Evolutionary conservation across 2,888 invertebrate genomes (phyloP).

Genomic region (Protodeltote pygarga): DNA sequence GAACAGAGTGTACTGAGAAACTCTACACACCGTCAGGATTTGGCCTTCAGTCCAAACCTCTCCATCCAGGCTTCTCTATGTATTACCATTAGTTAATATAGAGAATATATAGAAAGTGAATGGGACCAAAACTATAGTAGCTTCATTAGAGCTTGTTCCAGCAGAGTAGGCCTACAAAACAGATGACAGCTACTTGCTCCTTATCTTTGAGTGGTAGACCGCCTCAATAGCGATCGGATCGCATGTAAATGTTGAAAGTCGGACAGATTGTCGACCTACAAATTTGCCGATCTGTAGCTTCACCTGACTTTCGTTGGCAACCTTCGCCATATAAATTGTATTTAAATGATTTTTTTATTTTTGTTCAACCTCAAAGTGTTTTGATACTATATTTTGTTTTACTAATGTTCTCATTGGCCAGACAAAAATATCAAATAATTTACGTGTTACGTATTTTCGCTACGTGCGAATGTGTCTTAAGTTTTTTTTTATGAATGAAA

Average conservation of each 20-base stretch:
- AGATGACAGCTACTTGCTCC: constrained; percentile 35
- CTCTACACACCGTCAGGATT: too few species aligned
- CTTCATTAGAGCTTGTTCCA: constrained; percentile 25
- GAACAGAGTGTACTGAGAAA: too few species aligned
- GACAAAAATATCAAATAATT: constrained; percentile 34
- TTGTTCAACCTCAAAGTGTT: constrained; percentile 35
- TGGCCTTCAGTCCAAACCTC: too few species aligned
- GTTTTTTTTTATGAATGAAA: too few species aligned
- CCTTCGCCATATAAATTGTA: constrained; percentile 39
- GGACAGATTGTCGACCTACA: constrained; percentile 50
- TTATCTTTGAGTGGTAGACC: constrained; percentile 41
- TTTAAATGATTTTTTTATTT: constrained; percentile 43
- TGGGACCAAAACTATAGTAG: constrained; percentile 25
- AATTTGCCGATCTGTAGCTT: constrained; percentile 45
- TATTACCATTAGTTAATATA: not conserved
- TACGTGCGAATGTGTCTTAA: too few species aligned
- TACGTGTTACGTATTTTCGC: constrained; percentile 6
- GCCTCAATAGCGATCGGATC: constrained; percentile 37
- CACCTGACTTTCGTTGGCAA: constrained; percentile 49
- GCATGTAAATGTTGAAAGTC: constrained; percentile 48
- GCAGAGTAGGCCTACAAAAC: constrained; percentile 25
- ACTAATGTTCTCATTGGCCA: constrained; percentile 14
- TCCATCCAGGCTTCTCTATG: too few species aligned
- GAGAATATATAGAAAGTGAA: constrained; percentile 27
- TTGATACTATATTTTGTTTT: constrained; percentile 30